A percentile compares a stretch with the other conserved stretches of the same genome.
Evolutionary conservation across 1,140 invertebrate genomes (phyloP).

Genomic region (Drosophila arizonae): DNA sequence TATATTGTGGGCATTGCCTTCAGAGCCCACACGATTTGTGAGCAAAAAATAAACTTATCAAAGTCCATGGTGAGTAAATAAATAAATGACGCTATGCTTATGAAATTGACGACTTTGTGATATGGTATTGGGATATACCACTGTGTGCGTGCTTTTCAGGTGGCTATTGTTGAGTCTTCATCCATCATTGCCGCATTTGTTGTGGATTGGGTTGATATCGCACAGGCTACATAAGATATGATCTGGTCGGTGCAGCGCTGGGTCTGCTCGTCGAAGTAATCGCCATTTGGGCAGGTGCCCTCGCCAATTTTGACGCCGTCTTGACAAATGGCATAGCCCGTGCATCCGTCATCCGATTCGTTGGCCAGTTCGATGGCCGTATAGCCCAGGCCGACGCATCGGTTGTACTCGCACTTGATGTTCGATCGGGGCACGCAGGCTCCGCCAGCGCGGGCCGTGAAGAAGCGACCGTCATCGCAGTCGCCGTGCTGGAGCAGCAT

Average conservation of each 20-base stretch:
- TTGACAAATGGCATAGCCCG: constrained; percentile 66
- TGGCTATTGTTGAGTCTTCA: constrained; percentile 28
- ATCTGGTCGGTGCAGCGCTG: constrained; percentile 60
- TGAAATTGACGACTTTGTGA: constrained; percentile 5
- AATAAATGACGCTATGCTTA: constrained; percentile 6
- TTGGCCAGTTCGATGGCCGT: constrained; percentile 66
- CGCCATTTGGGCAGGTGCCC: constrained; percentile 55
- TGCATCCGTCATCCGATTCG: constrained; percentile 62
- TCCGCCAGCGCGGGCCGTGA: constrained; percentile 46
- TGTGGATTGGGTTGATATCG: constrained; percentile 31
- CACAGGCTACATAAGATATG: constrained; percentile 64
- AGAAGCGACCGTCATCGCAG: constrained; percentile 62
- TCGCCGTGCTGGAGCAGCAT: constrained; percentile 56
- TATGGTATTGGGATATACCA: no score
- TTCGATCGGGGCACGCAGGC: constrained; percentile 62
- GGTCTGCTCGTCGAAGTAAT: constrained; percentile 70
- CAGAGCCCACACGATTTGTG: background rate
- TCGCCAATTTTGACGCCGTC: constrained; percentile 59
- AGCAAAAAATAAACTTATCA: background rate
- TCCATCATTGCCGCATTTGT: constrained; percentile 14
- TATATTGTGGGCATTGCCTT: background rate
- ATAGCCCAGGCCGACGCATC: constrained; percentile 65
- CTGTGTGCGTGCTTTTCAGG: constrained; percentile 19
- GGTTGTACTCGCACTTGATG: constrained; percentile 58
- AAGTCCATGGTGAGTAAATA: background rate